A percentile compares a stretch with the other conserved stretches of the same genome.
phyloP scores from a whole-genome alignment of 2,888 invertebrate genomes.

The Stenoptilia bipunctidactyla region DNA sequence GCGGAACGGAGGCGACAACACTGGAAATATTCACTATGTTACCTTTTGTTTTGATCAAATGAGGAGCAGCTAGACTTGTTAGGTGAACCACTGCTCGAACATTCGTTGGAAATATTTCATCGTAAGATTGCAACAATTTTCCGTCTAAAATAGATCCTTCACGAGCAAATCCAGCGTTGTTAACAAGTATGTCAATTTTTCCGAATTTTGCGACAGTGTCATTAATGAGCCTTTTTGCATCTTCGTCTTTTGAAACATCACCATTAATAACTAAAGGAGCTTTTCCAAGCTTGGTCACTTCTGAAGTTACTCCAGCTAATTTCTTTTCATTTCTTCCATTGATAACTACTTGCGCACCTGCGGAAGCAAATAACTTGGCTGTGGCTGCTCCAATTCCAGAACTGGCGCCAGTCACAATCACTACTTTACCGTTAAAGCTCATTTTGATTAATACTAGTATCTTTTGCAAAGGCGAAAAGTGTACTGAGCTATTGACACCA shows the following conservation, averaged over 20 bases:
- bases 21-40: constrained; percentile 22
- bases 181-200: constrained; percentile 23
- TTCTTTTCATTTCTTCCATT: constrained; percentile 31
- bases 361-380: constrained; percentile 26
- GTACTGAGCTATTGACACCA: too few species aligned
- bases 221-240: constrained; percentile 18
- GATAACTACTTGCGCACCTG: constrained; percentile 29
- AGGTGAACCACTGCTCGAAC: constrained; percentile 17
- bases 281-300: constrained; percentile 19
- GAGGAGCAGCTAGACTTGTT: constrained; percentile 17
- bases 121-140: constrained; percentile 18
- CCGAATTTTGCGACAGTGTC: constrained; percentile 21
- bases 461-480: too few species aligned
- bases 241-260: constrained; percentile 23
- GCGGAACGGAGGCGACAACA: constrained; percentile 10
- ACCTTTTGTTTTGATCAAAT: constrained; percentile 19
- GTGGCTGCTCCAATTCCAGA: constrained; percentile 35
- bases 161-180: constrained; percentile 21
- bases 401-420: constrained; percentile 32
- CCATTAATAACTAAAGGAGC: constrained; percentile 23
- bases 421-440: constrained; percentile 32
- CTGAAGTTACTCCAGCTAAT: constrained; percentile 21
- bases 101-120: constrained; percentile 19
- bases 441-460: too few species aligned
- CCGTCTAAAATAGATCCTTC: constrained; percentile 14